Base-by-base conservation (phyloP, 2,888 invertebrate genomes). In the Tinea pellionella region DNA sequence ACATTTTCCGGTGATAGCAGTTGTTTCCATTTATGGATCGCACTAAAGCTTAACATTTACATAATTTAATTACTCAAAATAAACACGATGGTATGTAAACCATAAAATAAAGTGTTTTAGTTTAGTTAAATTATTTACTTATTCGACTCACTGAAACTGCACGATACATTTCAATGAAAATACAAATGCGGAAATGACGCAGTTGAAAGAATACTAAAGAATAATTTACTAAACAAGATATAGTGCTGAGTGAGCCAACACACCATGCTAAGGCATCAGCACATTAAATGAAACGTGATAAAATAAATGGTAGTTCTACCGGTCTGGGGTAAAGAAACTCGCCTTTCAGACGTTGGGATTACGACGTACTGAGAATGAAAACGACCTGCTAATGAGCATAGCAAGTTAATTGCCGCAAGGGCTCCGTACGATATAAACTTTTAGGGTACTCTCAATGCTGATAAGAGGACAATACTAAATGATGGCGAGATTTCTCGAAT, bases 321-420 rank as follows among this genome's bases (percentile, higher is more conserved):
- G 32, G 32, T 41, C 11, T 9, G 2, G 41, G 16, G 57, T 16
- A 57, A 13, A 47, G 47, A 47, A 47, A 47, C 47, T 47, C 47
- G 73, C 59, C 63, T 57, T 68, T 65, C 67, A 68, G 68, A 68
- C 66, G 66, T 66, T 65, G 63, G 73, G 79, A 77, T 79, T 78
- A 78, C 58, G 60, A 61, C 80, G 78, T 69, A 66, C 69, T 63
- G 70, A 72, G 82, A 79, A 83, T 81, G 80, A 75, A 73, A 83
- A 82, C 78, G 76, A 74, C 68, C 77, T 78, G 78, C 75, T 83
- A 83, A 83, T 83, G 83, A 84, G 80, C 75, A 74, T 72, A 72
- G 76, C 75, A 64, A 77, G 76, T 80, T 82, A 81, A 83, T 81
- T 80, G 78, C 75, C 67, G 69, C 66, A 62, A 70, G 69, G 65